These are phyloP conservation scores for Heterodera filipjevi DNA, from an alignment of 2,888 invertebrate genomes.

Conservation along the genomic window DNA sequence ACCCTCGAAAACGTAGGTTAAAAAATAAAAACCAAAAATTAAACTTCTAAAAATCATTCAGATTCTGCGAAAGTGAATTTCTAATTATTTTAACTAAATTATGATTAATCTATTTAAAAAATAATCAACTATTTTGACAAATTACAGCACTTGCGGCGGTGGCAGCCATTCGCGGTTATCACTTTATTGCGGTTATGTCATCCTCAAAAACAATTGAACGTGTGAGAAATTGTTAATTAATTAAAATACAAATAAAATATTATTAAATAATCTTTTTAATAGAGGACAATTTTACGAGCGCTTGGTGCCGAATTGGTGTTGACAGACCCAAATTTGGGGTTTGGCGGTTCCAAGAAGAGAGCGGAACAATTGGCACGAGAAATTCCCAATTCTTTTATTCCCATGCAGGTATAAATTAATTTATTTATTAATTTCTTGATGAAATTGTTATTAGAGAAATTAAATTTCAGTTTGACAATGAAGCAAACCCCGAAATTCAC, in stretches of 20 bases:
- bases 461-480: slow-evolving; percentile 55
- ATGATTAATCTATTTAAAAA: no score
- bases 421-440: not conserved
- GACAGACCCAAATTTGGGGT: slow-evolving; percentile 58
- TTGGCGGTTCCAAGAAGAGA: slow-evolving; percentile 59
- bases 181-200: slow-evolving; percentile 63
- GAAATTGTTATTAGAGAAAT: not conserved
- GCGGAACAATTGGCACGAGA: slow-evolving; percentile 52
- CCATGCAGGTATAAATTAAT: slow-evolving; percentile 50
- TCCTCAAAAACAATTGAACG: slow-evolving; percentile 62
- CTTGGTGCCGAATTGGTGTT: slow-evolving; percentile 64
- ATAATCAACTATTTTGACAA: not conserved
- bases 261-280: not conserved
- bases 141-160: slow-evolving; percentile 60
- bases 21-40: no score
- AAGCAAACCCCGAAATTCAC: slow-evolving; percentile 62
- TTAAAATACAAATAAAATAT: not conserved
- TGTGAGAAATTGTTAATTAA: slow-evolving; percentile 38
- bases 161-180: slow-evolving; percentile 60
- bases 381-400: slow-evolving; percentile 56
- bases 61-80: no score
- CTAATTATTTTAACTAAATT: no score
- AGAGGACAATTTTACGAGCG: slow-evolving; percentile 60
- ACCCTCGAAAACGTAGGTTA: no score
- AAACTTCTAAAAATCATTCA: no score